These are phyloP conservation scores for Dendrolimus punctatus DNA, from an alignment of 1,140 invertebrate genomes.

Conservation along the genomic window DNA sequence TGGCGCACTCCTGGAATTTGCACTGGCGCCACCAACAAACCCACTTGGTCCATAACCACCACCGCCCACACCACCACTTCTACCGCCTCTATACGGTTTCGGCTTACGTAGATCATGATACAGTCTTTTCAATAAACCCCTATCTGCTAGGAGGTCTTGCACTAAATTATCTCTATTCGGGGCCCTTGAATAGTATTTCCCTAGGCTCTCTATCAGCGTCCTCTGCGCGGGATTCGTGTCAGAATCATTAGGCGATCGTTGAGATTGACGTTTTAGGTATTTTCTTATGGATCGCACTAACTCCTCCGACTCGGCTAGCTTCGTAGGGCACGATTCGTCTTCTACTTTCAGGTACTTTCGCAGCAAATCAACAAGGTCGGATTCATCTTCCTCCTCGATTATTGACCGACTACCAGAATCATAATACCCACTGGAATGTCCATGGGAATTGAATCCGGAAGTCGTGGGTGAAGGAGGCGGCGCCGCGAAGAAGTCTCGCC, in stretches of 20 bases:
- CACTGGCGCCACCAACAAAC: constrained; percentile 25
- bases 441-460: constrained; percentile 32
- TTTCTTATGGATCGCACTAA: constrained; percentile 77
- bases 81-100: constrained; percentile 75
- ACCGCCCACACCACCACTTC: constrained; percentile 39
- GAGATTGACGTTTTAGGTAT: constrained; percentile 67
- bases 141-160: constrained; percentile 79
- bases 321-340: constrained; percentile 25
- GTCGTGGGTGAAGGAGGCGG: constrained; percentile 46
- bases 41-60: constrained; percentile 31
- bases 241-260: constrained; percentile 30
- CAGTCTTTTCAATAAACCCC: constrained; percentile 79
- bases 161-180: constrained; percentile 78
- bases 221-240: constrained; percentile 74
- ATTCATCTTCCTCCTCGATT: constrained; percentile 69
- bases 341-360: constrained; percentile 77
- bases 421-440: constrained; percentile 9
- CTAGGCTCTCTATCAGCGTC: constrained; percentile 76
- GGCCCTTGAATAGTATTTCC: constrained; percentile 78
- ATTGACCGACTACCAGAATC: constrained; percentile 21
- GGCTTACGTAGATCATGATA: constrained; percentile 82
- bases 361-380: constrained; percentile 76
- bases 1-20: constrained; percentile 43
- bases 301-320: constrained; percentile 74
- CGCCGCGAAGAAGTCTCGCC: constrained; percentile 75